These are phyloP conservation scores for Ploceus nigricollis DNA, from an alignment of 2,113 vertebrate species.

Conservation along the genomic window DNA sequence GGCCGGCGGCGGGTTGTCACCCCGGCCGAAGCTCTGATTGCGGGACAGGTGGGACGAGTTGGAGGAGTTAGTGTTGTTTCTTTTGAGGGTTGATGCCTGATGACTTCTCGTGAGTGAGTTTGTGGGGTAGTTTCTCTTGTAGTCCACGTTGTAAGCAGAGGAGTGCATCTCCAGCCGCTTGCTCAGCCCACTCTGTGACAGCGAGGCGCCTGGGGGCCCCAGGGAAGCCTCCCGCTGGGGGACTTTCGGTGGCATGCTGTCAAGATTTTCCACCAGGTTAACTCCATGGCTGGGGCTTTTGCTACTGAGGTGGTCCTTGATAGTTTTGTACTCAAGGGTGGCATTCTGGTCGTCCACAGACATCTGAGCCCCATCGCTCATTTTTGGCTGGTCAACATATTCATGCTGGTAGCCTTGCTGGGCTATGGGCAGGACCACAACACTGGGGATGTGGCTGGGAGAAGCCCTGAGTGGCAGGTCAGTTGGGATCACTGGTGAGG, in stretches of 20 bases:
- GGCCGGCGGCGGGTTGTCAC: slow-evolving; percentile 91
- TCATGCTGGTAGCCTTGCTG: slow-evolving; percentile 95
- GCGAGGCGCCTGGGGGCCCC: slow-evolving; percentile 73
- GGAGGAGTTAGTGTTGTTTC: slow-evolving; percentile 98
- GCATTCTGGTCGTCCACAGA: slow-evolving; percentile 89
- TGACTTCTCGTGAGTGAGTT: slow-evolving; percentile 80
- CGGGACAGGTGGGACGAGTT: slow-evolving; percentile 95
- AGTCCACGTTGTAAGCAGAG: slow-evolving; percentile 88
- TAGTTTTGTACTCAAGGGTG: slow-evolving; percentile 94
- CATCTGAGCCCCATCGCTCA: slow-evolving; percentile 77
- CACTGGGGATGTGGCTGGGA: slow-evolving; percentile 93
- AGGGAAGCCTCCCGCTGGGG: slow-evolving; percentile 96
- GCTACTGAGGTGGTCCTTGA: slow-evolving; percentile 80
- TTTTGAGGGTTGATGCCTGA: slow-evolving; percentile 85
- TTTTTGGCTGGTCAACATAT: slow-evolving; percentile 93
- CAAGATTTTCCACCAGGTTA: slow-evolving; percentile 83
- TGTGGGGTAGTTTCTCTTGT: slow-evolving; percentile 85
- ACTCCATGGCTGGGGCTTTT: slow-evolving; percentile 88
- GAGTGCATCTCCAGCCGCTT: slow-evolving; percentile 93
- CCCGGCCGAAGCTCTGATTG: slow-evolving; percentile 91
- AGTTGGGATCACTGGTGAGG: slow-evolving; percentile 88
- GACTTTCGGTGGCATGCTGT: slow-evolving; percentile 89
- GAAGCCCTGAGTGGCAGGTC: slow-evolving; percentile 92
- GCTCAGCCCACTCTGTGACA: slow-evolving; percentile 86
- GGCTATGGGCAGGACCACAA: slow-evolving; percentile 90